Evolutionary conservation across 1,140 invertebrate genomes (phyloP), one percentile per base, ranked within the genome.

Genomic region (Drosophila pseudoananassae): DNA sequence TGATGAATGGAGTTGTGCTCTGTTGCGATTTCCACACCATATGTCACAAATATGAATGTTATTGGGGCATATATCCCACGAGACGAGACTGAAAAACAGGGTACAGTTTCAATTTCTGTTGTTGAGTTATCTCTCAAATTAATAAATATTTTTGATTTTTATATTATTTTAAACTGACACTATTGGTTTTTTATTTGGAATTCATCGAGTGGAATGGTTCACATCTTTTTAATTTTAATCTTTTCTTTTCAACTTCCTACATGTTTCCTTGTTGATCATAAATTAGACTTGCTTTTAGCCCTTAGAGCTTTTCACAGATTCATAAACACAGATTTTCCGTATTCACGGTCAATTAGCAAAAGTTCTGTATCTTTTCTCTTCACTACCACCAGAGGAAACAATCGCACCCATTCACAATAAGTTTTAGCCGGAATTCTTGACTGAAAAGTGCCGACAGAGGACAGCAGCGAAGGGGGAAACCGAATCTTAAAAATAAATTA

Each of bases 401-500:
- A 88, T 83, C 83, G 72, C 25, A 65, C 58, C 46, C 83, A 88
- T 88, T 88, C 72, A 87, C 72, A 43, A 63, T 38, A 58, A 51
- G 38, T 53, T 78, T 76, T 78, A 87, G 66, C 82, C 82, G 72
- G 82, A 85, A 85, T 82, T 85, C 68, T 55, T 31, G 64, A 56
- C 50, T 51, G 76, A 76, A 87, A 73, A 76, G 65, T 59, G 73
- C 81, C 77, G 81, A 80, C 79, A 65, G 52, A 33, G 74, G 81
- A 80, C 79, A 65, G 52, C 29, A 54, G 33, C 33, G 17, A 45
- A 15, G 47, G 31, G 55, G 57, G 17, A 52, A 76, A 76, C 56
- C 75, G 64, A 79, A 87, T 79, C 83, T 88, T 87, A 87, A 87
- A 87, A 87, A 88, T 87, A 87, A 88, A 87, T 83, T 83, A 83